Conservation (phyloP, 1,140 invertebrate genomes). For the Seison nebaliae region DNA sequence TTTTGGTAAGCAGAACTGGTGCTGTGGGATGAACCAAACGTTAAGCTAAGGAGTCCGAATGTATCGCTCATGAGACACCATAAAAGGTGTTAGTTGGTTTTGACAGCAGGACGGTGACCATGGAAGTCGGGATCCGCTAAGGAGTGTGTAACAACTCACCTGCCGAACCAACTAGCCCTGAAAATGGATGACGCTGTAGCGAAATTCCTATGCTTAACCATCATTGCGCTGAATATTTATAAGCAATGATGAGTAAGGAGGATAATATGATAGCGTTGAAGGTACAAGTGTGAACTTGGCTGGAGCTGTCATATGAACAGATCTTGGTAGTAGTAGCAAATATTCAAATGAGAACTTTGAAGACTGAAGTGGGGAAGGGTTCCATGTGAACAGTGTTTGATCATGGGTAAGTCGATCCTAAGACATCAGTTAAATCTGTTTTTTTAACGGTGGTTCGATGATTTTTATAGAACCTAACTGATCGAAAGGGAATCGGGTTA, state of each 20-base stretch:
- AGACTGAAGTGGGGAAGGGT: conserved; percentile 57
- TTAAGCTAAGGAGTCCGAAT: conserved; percentile 27
- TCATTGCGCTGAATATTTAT: conserved; percentile 23
- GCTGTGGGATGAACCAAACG: conserved; percentile 56
- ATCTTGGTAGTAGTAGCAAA: conserved; percentile 65
- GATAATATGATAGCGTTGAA: conserved; percentile 44
- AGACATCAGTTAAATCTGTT: conserved; percentile 28
- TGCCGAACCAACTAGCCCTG: conserved; percentile 59
- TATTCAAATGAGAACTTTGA: conserved; percentile 53
- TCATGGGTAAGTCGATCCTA: conserved; percentile 56
- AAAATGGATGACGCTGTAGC: conserved; percentile 63
- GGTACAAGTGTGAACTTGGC: conserved; percentile 43
- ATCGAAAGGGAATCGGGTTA: conserved; percentile 32
- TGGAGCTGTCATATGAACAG: conserved; percentile 51
- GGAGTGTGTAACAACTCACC: conserved; percentile 66
- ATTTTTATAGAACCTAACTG: conserved; percentile 3
- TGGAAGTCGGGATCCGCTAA: conserved; percentile 54
- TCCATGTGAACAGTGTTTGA: conserved; percentile 64
- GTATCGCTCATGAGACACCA: conserved; percentile 44
- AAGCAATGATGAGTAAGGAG: conserved; percentile 43
- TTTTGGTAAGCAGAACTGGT: conserved; percentile 74
- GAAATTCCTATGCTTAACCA: conserved; percentile 42
- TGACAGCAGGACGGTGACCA: conserved; percentile 42
- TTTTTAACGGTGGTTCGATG: conserved; percentile 15
- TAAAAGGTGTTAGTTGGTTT: conserved; percentile 54